These are phyloP conservation scores for Cantharis rustica DNA, from an alignment of 2,888 invertebrate species.

Conservation along the genomic window DNA sequence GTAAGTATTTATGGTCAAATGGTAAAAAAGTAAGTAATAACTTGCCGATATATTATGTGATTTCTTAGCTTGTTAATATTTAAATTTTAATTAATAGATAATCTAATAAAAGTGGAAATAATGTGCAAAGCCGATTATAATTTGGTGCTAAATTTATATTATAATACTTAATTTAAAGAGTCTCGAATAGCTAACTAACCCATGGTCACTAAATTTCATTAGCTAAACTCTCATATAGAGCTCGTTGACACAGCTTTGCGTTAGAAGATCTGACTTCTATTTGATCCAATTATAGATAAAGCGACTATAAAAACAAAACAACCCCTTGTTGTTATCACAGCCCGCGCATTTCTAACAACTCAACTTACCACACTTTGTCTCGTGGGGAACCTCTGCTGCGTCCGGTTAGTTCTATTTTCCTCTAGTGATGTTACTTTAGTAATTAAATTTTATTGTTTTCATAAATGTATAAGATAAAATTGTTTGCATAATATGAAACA, in stretches of 20 bases:
- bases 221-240: slow-evolving; percentile 10
- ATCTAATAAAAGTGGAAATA: no score
- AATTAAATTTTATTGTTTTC: slow-evolving; percentile 29
- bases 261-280: slow-evolving; percentile 29
- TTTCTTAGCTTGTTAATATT: no score
- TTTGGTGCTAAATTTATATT: neutral
- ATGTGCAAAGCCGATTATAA: neutral
- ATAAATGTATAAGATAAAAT: slow-evolving; percentile 23
- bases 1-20: no score
- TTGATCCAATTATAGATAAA: slow-evolving; percentile 51
- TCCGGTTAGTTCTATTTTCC: slow-evolving; percentile 23
- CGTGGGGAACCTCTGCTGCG: slow-evolving; percentile 23
- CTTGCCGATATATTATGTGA: no score
- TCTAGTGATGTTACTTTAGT: slow-evolving; percentile 9
- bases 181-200: neutral
- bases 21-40: no score
- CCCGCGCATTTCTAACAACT: slow-evolving; percentile 44
- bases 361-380: slow-evolving; percentile 39
- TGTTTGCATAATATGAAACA: slow-evolving; percentile 5
- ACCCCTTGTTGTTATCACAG: slow-evolving; percentile 41
- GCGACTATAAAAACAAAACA: slow-evolving; percentile 47
- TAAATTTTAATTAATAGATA: no score
- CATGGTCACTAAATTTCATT: slow-evolving; percentile 15
- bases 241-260: slow-evolving; percentile 20
- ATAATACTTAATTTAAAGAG: neutral